Evolutionary conservation across 2,797 vertebrate genomes (phyloP).

Genomic region (Carapus acus): DNA sequence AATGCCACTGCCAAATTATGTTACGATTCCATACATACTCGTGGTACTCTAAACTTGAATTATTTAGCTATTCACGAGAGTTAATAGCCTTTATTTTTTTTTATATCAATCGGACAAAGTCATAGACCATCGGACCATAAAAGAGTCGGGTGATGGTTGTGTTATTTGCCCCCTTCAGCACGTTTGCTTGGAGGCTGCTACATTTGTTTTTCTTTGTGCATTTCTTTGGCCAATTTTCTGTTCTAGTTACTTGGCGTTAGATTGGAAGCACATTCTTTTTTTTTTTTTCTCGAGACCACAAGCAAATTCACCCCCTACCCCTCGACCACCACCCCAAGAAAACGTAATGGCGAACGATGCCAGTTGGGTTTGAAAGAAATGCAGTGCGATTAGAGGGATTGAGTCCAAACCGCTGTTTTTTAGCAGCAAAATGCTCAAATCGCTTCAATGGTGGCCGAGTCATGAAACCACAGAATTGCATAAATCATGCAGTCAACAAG

Average conservation of each 20-base stretch:
- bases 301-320: slow-evolving; percentile 55
- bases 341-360: slow-evolving; percentile 31
- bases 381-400: slow-evolving; percentile 22
- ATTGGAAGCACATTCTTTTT: slow-evolving; percentile 13
- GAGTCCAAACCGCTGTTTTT: slow-evolving; percentile 58
- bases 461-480: slow-evolving; percentile 52
- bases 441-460: slow-evolving; percentile 50
- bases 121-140: slow-evolving; percentile 5
- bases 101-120: slow-evolving; percentile 24
- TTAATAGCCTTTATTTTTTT: slow-evolving; percentile 10
- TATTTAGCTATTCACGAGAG: slow-evolving; percentile 20
- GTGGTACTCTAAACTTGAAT: slow-evolving; percentile 42
- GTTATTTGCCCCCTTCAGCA: slow-evolving; percentile 29
- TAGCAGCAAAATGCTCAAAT: slow-evolving; percentile 49
- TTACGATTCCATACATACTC: slow-evolving; percentile 27
- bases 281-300: too few relatives aligned
- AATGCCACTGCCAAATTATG: slow-evolving; percentile 40
- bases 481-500: slow-evolving; percentile 47
- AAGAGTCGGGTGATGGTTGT: slow-evolving; percentile 13
- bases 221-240: slow-evolving; percentile 13
- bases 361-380: slow-evolving; percentile 41
- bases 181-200: slow-evolving; percentile 22
- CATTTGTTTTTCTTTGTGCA: slow-evolving; percentile 4
- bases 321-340: too few relatives aligned
- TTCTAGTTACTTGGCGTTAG: slow-evolving; percentile 40